Conservation (phyloP, 2,113 vertebrate genomes). For the Balaeniceps rex region DNA sequence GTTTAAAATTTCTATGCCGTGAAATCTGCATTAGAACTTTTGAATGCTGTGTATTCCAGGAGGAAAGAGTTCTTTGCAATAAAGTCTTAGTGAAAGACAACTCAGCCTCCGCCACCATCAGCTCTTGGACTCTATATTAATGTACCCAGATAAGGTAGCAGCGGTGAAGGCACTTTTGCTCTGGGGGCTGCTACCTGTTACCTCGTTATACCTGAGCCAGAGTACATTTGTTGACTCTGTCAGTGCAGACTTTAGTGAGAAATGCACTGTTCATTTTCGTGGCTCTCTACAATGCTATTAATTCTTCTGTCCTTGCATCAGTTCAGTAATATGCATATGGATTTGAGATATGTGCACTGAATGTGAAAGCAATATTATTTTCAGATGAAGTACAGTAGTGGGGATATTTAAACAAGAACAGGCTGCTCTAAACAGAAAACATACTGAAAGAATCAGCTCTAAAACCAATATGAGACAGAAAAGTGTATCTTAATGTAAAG, state of each 20-base stretch:
- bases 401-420: constrained; percentile 14
- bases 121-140: background rate
- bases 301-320: background rate
- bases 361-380: background rate
- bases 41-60: background rate
- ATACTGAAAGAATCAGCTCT: constrained; percentile 28
- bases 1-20: background rate
- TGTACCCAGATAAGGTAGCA: accelerated
- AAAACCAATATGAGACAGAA: background rate
- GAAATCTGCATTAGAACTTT: background rate
- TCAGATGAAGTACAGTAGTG: background rate
- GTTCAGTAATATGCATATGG: background rate
- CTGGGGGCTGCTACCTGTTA: too few species aligned
- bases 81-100: background rate
- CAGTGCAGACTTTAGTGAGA: background rate
- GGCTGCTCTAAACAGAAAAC: constrained; percentile 15
- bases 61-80: background rate
- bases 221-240: background rate
- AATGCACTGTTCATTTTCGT: background rate
- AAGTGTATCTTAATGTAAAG: constrained; percentile 25
- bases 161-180: background rate
- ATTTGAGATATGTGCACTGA: background rate
- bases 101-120: background rate
- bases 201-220: background rate
- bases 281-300: background rate